phyloP scores from a whole-genome alignment of 2,888 invertebrate species.

The Tiliacea aurago region DNA sequence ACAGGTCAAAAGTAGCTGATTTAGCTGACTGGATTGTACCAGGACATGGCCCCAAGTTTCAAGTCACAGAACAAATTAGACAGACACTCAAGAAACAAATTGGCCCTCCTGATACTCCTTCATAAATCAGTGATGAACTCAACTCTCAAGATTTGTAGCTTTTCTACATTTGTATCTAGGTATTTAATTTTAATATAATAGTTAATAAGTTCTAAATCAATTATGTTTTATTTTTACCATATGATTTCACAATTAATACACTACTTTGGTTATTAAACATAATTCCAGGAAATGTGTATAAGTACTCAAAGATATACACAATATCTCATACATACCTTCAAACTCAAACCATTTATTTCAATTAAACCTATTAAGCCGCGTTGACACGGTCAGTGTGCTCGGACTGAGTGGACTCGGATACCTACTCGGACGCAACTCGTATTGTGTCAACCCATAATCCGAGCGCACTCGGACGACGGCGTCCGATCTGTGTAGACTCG shows the following conservation, averaged over 20 bases:
- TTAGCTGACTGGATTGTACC: slow-evolving; percentile 96
- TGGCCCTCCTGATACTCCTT: slow-evolving; percentile 41
- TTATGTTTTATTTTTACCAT: slow-evolving; percentile 25
- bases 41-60: slow-evolving; percentile 97
- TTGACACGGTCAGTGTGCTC: too few relatives aligned
- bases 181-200: slow-evolving; percentile 34
- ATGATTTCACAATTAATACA: neutral
- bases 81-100: slow-evolving; percentile 77
- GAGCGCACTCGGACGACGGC: too few relatives aligned
- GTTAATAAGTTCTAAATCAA: slow-evolving; percentile 21
- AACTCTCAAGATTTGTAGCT: slow-evolving; percentile 26
- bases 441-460: too few relatives aligned
- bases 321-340: neutral
- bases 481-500: too few relatives aligned
- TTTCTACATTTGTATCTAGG: slow-evolving; percentile 48
- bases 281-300: neutral
- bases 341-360: too few relatives aligned
- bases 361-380: too few relatives aligned
- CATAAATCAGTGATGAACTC: slow-evolving; percentile 23
- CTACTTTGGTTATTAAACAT: neutral
- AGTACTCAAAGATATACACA: neutral
- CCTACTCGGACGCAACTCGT: too few relatives aligned
- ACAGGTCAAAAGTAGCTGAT: slow-evolving; percentile 93
- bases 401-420: too few relatives aligned
- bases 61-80: slow-evolving; percentile 89